Conservation (phyloP, 2,888 invertebrate genomes). For the Drosophila atripex region DNA sequence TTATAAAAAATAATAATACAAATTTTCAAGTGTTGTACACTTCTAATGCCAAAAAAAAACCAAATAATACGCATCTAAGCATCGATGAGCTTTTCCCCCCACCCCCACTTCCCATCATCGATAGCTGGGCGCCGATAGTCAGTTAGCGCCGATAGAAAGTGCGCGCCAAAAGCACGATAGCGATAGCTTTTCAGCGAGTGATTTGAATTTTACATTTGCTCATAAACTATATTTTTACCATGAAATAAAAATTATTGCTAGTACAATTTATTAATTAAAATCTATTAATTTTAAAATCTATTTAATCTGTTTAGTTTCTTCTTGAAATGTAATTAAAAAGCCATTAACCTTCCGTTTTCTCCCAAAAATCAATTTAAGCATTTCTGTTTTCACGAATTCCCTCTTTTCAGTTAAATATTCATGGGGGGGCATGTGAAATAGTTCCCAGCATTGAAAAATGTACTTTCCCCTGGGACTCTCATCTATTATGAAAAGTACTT, state of each 20-base stretch:
- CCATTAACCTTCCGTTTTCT: too few species aligned
- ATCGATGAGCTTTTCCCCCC: not conserved
- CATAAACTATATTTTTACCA: not conserved
- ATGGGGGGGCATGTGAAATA: constrained; percentile 6
- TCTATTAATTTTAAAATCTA: not conserved
- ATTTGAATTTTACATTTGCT: not conserved
- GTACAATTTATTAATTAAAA: not conserved
- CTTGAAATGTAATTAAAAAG: too few species aligned
- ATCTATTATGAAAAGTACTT: constrained; percentile 6
- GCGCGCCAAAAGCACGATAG: not conserved
- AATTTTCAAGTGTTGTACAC: not conserved
- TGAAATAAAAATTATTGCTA: not conserved
- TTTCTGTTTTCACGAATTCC: not conserved
- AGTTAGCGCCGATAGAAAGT: not conserved
- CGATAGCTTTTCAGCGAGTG: not conserved
- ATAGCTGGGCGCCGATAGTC: not conserved
- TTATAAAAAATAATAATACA: not conserved
- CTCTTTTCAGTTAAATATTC: constrained; percentile 7
- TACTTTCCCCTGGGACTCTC: not conserved
- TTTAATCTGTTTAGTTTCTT: not conserved
- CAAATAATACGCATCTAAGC: constrained; percentile 12
- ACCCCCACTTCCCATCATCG: not conserved
- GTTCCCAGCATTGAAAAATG: constrained; percentile 11
- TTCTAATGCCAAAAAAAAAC: constrained; percentile 29
- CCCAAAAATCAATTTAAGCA: too few species aligned